Evolutionary conservation across 2,888 invertebrate genomes (phyloP), one percentile per base, ranked within the genome.

Genomic region (Orthonychiurus folsomi): DNA sequence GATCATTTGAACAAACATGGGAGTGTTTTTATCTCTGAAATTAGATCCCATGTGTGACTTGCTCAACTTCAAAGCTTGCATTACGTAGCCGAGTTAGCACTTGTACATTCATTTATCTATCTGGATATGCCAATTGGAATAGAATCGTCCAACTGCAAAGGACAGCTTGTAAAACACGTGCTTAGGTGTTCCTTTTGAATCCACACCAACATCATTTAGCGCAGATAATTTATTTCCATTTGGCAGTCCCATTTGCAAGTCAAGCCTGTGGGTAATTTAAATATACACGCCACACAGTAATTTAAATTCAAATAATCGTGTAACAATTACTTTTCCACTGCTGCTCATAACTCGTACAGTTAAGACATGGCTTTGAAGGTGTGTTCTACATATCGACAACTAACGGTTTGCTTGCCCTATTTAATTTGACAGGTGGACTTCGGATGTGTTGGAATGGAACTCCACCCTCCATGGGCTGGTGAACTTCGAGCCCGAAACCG

Each of bases 401-500:
- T 21, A 52, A 52, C n/a, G 20, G n/a, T 12, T 12, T 52, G 18
- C 18, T 48, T 48, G 18, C 15, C 24, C 21, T 55, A 5, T 37
- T 37, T 37, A 9, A 15, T 37, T 37, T 5, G 15, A 9, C 37
- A 37, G 37, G 37, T 37, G 15, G 37, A 37, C 37, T 37, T 37
- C 15, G 37, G 37, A 37, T 37, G 37, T 37, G 37, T 37, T 5
- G 56, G 52, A 48, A 62, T 65, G 65, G 65, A 65, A 25, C 50
- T 63, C 20, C 60, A 63, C 50, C 72, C 72, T 52, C 72, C 72
- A 20, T 72, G 72, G 72, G 69, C 69, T 25, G 62, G 61, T 60
- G 72, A 72, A 63, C 66, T 72, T 24, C 62, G 64, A 25, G 68
- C 70, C 54, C 64, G 66, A 57, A 72, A 72, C 65, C 63, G 66